A percentile compares a stretch with the other conserved stretches of the same genome.
Evolutionary conservation across 2,888 invertebrate species (phyloP).

Genomic region (Pherbina coryleti): DNA sequence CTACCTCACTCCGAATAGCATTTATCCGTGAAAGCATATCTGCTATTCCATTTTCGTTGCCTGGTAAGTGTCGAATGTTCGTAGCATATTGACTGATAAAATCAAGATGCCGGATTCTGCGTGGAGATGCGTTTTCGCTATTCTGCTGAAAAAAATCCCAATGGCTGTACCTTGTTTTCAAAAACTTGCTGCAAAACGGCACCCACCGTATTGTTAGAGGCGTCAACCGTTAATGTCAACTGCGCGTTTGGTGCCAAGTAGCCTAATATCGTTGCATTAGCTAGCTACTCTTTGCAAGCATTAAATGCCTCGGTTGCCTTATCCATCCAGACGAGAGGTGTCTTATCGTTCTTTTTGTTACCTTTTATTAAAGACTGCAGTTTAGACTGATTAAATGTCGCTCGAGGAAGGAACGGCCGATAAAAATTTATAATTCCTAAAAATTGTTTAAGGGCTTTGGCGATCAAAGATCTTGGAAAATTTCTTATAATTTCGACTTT

Average conservation of each 20-base stretch:
- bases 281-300: background rate
- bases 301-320: background rate
- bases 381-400: background rate
- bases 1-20: too few species aligned
- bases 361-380: background rate
- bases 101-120: background rate
- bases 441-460: background rate
- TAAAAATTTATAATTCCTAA: background rate
- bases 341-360: background rate
- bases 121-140: background rate
- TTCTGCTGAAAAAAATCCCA: background rate
- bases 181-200: background rate
- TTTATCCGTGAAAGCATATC: background rate
- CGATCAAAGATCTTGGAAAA: background rate
- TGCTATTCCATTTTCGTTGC: background rate
- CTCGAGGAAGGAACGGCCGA: background rate
- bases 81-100: background rate
- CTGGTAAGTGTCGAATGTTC: background rate
- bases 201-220: background rate
- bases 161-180: background rate
- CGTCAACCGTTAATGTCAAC: background rate
- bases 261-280: background rate
- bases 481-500: background rate
- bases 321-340: background rate
- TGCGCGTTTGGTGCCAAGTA: background rate